Percentiles rank a stretch among this genome's conserved stretches.
Conservation (phyloP, 2,888 invertebrate species). For the Epinotia nisella region DNA sequence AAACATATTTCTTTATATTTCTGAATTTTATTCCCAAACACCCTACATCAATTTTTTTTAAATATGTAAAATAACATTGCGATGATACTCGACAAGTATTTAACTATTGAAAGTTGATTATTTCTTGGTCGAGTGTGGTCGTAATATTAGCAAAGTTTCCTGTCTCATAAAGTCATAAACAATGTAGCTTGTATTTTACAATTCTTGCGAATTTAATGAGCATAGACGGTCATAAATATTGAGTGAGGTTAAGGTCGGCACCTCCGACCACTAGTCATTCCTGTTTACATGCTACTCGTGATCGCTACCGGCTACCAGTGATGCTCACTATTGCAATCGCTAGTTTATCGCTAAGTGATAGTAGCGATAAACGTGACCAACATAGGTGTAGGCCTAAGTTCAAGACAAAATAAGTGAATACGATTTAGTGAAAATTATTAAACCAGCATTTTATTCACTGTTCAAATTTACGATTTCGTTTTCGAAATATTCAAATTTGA, state of each 20-base stretch:
- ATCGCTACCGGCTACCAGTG: constrained; percentile 16
- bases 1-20: constrained; percentile 75
- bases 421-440: too few species aligned
- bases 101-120: not conserved
- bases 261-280: constrained; percentile 65
- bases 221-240: constrained; percentile 59
- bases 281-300: constrained; percentile 1
- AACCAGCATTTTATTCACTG: not conserved
- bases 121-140: not conserved
- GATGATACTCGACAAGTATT: not conserved
- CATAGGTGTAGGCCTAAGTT: not conserved
- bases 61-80: not conserved
- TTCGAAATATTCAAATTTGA: not conserved
- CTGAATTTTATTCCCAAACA: constrained; percentile 70
- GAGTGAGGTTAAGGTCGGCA: constrained; percentile 72
- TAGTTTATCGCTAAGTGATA: constrained; percentile 22
- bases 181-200: not conserved
- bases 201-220: constrained; percentile 7
- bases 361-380: not conserved
- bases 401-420: not conserved
- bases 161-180: constrained; percentile 2
- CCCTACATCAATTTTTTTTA: constrained; percentile 24
- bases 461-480: not conserved
- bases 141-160: not conserved
- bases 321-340: constrained; percentile 17